phyloP scores from a whole-genome alignment of 2,888 invertebrate genomes.

The Syrista parreyssii region DNA sequence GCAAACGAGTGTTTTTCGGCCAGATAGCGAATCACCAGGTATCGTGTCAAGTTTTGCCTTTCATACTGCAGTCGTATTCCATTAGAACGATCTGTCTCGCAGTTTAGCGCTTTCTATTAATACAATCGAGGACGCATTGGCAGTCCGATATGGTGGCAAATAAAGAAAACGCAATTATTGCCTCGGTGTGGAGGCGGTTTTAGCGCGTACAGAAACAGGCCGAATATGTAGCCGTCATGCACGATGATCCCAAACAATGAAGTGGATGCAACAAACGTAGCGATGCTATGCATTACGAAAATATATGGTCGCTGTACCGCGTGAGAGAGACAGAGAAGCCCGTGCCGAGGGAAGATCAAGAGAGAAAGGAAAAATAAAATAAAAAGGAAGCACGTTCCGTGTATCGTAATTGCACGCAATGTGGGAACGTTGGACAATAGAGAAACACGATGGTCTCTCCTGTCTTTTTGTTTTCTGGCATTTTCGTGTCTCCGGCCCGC shows the following conservation, averaged over 20 bases:
- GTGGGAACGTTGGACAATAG: not conserved
- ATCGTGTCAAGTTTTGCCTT: not conserved
- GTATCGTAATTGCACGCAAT: not conserved
- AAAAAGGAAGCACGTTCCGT: not conserved
- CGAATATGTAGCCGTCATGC: constrained; percentile 49
- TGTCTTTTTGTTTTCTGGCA: not conserved
- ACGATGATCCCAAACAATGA: constrained; percentile 57
- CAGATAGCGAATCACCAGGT: not conserved
- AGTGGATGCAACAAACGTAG: constrained; percentile 55
- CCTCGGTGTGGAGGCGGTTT: too few relatives aligned
- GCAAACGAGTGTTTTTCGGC: not conserved
- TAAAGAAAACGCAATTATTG: too few relatives aligned
- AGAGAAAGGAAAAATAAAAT: not conserved
- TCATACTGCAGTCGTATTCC: not conserved
- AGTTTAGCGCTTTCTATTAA: not conserved
- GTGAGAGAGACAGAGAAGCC: not conserved
- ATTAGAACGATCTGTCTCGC: not conserved
- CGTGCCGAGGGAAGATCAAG: constrained; percentile 7
- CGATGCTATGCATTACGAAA: constrained; percentile 55
- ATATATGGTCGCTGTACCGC: constrained; percentile 38
- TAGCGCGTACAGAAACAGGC: not conserved
- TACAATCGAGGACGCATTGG: too few relatives aligned
- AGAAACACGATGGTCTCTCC: not conserved
- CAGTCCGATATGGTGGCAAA: too few relatives aligned
- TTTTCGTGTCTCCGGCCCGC: not conserved